A percentile compares a stretch with the other conserved stretches of the same genome.
These are phyloP conservation scores for Marronus borbonicus DNA, from an alignment of 2,888 invertebrate species.

Conservation along the genomic window DNA sequence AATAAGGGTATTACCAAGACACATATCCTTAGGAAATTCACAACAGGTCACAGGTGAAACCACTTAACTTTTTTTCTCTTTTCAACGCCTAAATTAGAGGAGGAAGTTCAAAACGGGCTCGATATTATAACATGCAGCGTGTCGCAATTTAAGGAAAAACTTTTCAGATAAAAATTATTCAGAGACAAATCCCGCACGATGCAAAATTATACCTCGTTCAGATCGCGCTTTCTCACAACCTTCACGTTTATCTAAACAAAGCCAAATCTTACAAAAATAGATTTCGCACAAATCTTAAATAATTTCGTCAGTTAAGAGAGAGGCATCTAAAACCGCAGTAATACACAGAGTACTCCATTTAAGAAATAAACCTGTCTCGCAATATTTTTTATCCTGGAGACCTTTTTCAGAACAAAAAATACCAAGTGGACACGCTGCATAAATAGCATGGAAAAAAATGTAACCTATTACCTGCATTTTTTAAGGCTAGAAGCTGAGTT, in stretches of 20 bases:
- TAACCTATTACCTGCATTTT: conserved; percentile 76
- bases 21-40: background rate
- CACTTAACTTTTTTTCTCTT: conserved; percentile 29
- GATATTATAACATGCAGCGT: too few species aligned
- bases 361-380: background rate
- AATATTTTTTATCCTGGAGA: too few species aligned
- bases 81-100: conserved; percentile 7
- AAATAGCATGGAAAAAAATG: background rate
- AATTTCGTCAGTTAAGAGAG: background rate
- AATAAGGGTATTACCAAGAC: conserved; percentile 8
- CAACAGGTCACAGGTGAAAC: background rate
- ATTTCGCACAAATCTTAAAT: too few species aligned
- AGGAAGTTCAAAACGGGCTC: background rate
- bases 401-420: too few species aligned
- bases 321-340: conserved; percentile 3
- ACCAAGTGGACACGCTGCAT: too few species aligned
- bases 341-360: background rate
- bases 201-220: too few species aligned
- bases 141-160: too few species aligned
- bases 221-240: too few species aligned
- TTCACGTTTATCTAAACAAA: too few species aligned
- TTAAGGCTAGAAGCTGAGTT: conserved; percentile 86
- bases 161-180: too few species aligned
- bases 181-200: too few species aligned
- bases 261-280: too few species aligned